phyloP scores from a whole-genome alignment of 2,113 vertebrate species.

The Rhinolophus ferrumequinum region DNA sequence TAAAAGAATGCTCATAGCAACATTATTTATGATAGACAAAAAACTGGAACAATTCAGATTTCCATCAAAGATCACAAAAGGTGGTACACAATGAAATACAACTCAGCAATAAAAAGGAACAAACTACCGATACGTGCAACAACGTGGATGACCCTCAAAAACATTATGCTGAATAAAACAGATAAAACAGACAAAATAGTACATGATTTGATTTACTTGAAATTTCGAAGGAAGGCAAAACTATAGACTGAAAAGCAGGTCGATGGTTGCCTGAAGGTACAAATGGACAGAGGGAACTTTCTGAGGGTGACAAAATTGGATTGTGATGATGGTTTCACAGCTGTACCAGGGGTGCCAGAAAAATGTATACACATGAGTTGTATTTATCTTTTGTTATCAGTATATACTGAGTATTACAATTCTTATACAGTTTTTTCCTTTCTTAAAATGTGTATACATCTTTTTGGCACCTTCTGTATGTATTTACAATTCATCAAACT shows the following conservation, averaged over 20 bases:
- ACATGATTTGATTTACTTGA: neutral
- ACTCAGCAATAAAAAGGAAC: slow-evolving; percentile 18
- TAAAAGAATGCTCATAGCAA: neutral
- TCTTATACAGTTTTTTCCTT: no score
- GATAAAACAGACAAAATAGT: neutral
- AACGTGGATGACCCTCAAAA: neutral
- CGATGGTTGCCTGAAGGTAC: neutral
- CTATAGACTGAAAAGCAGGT: neutral
- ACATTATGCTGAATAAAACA: neutral
- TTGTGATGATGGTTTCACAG: neutral
- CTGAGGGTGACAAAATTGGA: neutral
- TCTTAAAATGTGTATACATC: no score
- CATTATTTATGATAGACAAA: neutral
- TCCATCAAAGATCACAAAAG: neutral
- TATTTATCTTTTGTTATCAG: no score
- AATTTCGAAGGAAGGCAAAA: slow-evolving; percentile 53
- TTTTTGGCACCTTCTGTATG: no score
- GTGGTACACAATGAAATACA: neutral
- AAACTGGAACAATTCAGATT: neutral
- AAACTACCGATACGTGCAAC: neutral
- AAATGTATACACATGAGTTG: no score
- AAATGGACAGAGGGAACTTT: neutral
- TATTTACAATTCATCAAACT: neutral
- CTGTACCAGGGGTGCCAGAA: no score
- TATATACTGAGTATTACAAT: no score